Evolutionary conservation across 2,888 invertebrate species (phyloP), one percentile per base, ranked within the genome.

Genomic region (Julus scandinavius): DNA sequence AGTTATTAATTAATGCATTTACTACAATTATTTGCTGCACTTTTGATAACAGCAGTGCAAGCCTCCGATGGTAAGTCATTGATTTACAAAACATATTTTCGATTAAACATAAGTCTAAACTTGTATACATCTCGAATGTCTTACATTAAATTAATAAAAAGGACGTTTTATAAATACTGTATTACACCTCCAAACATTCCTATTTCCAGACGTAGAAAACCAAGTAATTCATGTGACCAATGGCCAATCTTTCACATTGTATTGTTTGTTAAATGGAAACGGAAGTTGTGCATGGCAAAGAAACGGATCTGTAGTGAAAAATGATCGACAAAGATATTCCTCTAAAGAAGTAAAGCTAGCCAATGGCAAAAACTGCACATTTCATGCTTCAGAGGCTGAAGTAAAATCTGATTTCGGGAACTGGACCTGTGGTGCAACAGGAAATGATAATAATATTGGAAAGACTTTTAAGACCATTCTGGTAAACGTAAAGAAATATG

Each of bases 221-320:
- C 38, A 80, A 80, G 13, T 38, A 38, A 13, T 80, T 80, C 15
- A 80, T 38, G 80, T 80, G 29, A 29, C 80, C 29, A 13, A 38
- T 38, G 38, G 80, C 13, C 29, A 38, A 80, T 38, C 80, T 13
- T 80, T 80, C 38, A 80, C 38, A 7, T 13, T 80, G 13, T 29
- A 38, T 13, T 80, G 80, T 80, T 38, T 13, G 38, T 13, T 80
- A 3, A 38, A 80, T 38, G 80, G 13, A 9, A 38, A 7, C 7
- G 80, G 38, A 80, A 38, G 80, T 29, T 80, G 80, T 38, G 80
- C 20, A 38, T 80, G 80, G 80, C 38, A 80, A 80, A 80, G 80
- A 80, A 13, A 38, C 20, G 80, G 38, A 38, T 80, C 80, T 13
- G 80, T 80, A 38, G 80, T 80, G 13, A 80, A 80, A 7, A 38